phyloP scores from a whole-genome alignment of 1,140 invertebrate genomes.

The Lutraria rhynchaena region DNA sequence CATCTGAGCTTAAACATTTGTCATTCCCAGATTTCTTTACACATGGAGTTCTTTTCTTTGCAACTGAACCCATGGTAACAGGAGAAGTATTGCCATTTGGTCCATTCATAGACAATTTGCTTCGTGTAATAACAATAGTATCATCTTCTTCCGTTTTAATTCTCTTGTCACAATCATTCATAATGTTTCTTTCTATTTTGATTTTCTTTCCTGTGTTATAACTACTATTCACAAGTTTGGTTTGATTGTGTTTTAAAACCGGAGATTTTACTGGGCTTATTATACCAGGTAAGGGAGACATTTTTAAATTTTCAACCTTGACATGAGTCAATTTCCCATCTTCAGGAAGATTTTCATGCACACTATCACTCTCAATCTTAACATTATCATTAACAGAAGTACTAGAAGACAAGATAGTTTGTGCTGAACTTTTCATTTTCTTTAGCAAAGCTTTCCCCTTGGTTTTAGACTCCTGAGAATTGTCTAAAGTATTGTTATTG shows the following conservation, averaged over 20 bases:
- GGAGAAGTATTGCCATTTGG: too few species aligned
- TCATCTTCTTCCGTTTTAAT: neutral
- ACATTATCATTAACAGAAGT: neutral
- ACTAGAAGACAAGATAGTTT: neutral
- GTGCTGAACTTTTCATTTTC: neutral
- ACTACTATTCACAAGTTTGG: neutral
- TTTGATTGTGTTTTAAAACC: neutral
- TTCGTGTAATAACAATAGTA: neutral
- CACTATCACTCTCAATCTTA: neutral
- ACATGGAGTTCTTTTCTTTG: too few species aligned
- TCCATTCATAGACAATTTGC: too few species aligned
- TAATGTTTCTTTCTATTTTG: neutral
- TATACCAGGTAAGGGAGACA: conserved; percentile 11
- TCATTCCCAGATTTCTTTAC: too few species aligned
- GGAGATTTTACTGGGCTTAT: conserved; percentile 36
- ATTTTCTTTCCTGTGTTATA: neutral
- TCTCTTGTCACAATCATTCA: neutral
- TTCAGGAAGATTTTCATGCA: too few species aligned
- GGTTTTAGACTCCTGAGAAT: neutral
- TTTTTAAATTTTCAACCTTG: conserved; percentile 5
- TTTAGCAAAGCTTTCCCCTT: neutral
- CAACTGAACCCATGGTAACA: too few species aligned
- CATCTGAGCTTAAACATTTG: too few species aligned
- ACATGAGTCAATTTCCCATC: too few species aligned
- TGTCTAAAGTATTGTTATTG: neutral